Evolutionary conservation across 2,797 vertebrate genomes (phyloP).

Genomic region (Okamejei kenojei): DNA sequence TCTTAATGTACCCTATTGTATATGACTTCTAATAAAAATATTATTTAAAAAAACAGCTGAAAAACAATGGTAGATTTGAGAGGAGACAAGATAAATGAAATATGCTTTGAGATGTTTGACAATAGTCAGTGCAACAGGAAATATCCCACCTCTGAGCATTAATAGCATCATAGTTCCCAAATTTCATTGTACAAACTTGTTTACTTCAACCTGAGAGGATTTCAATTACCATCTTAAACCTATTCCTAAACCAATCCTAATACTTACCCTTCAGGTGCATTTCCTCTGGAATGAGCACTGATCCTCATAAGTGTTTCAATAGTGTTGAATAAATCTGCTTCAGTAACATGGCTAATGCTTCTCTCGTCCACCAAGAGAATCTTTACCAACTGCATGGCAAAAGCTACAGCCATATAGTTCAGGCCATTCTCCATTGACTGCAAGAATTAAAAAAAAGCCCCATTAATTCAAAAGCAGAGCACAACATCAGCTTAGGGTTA

Average conservation of each 20-base stretch:
- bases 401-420: slow-evolving; percentile 98
- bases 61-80: neutral
- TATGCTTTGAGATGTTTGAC: neutral
- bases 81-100: neutral
- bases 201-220: neutral
- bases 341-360: slow-evolving; percentile 88
- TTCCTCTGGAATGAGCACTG: slow-evolving; percentile 95
- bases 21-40: too few species aligned
- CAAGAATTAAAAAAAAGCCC: slow-evolving; percentile 27
- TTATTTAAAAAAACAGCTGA: neutral
- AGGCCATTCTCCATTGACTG: slow-evolving; percentile 98
- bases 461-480: neutral
- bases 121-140: neutral
- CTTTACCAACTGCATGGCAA: slow-evolving; percentile 97
- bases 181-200: neutral
- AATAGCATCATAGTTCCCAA: neutral
- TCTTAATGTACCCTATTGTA: too few species aligned
- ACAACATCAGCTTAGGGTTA: too few species aligned
- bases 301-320: slow-evolving; percentile 98
- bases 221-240: neutral
- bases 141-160: neutral
- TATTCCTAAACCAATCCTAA: neutral
- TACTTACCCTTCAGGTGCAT: slow-evolving; percentile 90
- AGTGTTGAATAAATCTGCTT: slow-evolving; percentile 96
- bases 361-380: slow-evolving; percentile 93